These are phyloP conservation scores for Caenorhabditis sp. DNA, from an alignment of 2,888 invertebrate species.

Conservation along the genomic window DNA sequence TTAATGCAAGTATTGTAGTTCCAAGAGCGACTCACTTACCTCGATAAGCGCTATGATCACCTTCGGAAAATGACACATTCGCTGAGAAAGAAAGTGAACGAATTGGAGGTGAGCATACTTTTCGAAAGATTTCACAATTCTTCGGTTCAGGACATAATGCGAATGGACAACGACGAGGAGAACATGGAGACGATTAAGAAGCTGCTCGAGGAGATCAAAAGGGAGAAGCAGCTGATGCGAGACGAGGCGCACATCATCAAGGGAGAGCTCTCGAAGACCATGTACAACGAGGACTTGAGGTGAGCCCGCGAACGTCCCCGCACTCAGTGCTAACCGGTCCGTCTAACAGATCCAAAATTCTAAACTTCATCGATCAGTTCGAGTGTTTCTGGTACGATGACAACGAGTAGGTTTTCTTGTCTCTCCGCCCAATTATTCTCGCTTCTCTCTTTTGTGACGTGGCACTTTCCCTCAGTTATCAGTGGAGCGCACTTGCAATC, in stretches of 20 bases:
- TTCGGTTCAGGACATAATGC: conserved; percentile 64
- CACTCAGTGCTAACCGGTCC: conserved; percentile 25
- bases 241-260: conserved; percentile 65
- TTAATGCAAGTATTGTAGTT: conserved; percentile 50
- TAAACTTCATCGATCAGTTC: conserved; percentile 68
- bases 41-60: conserved; percentile 67
- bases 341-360: conserved; percentile 63
- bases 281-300: conserved; percentile 68
- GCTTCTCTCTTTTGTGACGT: conserved; percentile 15
- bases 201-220: conserved; percentile 60
- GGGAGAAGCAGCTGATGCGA: conserved; percentile 62
- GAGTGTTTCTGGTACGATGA: conserved; percentile 68
- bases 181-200: conserved; percentile 64
- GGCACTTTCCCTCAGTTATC: conserved; percentile 32
- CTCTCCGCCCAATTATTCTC: not conserved
- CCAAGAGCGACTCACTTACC: conserved; percentile 63
- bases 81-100: conserved; percentile 63
- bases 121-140: too few species aligned
- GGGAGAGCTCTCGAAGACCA: conserved; percentile 64
- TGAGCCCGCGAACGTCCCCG: conserved; percentile 8
- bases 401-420: conserved; percentile 57
- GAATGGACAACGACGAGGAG: conserved; percentile 62
- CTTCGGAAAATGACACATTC: conserved; percentile 63
- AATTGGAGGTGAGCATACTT: conserved; percentile 61
- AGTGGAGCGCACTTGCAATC: conserved; percentile 14